Evolutionary conservation across 1,140 invertebrate species (phyloP).

Genomic region (Nomia melanderi): DNA sequence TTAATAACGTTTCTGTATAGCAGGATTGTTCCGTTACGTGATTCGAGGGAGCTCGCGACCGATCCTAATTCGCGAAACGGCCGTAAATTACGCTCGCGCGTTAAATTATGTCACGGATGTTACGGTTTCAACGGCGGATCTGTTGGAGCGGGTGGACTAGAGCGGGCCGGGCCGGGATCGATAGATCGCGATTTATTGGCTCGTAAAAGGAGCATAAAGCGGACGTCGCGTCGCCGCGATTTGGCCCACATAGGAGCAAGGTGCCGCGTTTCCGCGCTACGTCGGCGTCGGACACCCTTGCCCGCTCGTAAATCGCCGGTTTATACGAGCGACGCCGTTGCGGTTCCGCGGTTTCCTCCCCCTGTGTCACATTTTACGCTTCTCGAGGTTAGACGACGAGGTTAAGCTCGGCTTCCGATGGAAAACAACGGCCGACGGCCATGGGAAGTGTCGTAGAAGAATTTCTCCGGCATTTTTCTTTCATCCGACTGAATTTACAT

Average conservation of each 20-base stretch:
- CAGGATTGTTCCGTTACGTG: too few relatives aligned
- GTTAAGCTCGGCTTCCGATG: not conserved
- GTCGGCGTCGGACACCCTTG: conserved; percentile 8
- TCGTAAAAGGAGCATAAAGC: conserved; percentile 71
- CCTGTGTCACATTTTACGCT: conserved; percentile 62
- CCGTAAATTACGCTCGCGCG: conserved; percentile 18
- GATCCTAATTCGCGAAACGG: conserved; percentile 2
- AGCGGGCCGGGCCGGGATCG: conserved; percentile 57
- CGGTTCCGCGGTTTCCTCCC: conserved; percentile 73
- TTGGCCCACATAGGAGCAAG: conserved; percentile 69
- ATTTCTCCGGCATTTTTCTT: not conserved
- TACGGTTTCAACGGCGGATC: conserved; percentile 9
- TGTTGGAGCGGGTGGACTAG: conserved; percentile 2
- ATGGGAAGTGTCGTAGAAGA: not conserved
- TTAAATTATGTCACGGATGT: conserved; percentile 28
- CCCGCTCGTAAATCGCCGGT: conserved; percentile 73
- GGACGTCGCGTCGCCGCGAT: conserved; percentile 60
- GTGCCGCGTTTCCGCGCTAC: conserved; percentile 25
- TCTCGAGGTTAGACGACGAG: not conserved
- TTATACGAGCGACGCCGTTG: conserved; percentile 66
- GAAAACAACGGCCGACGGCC: not conserved
- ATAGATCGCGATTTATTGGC: conserved; percentile 76
- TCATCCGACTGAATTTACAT: too few relatives aligned
- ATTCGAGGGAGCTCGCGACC: not conserved
- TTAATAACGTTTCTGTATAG: too few relatives aligned